Evolutionary conservation across 2,113 vertebrate species (phyloP), one percentile per base, ranked within the genome.

Genomic region (Furnarius figulus): DNA sequence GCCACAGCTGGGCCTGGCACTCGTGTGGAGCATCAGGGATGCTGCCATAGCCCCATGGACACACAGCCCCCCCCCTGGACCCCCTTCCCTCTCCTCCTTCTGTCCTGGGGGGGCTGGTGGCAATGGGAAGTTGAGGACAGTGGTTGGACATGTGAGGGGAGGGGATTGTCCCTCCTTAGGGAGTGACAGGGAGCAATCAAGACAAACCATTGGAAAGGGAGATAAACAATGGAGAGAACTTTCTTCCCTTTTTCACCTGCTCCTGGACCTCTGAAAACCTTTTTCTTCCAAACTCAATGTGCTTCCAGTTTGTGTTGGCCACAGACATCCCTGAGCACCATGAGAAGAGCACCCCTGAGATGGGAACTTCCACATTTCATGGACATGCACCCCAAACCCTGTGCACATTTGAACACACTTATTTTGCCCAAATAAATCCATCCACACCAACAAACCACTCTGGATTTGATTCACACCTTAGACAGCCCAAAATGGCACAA

Each of bases 231-330:
- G 14, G 12, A 74, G 6, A 28, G 37, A 80, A 35, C 2, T 8
- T 37, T 39, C 1, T 5, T 4, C 12, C 2, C 2, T 14, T 50
- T 73, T 47, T 0, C 0, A 7, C n/a, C 19, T 4, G 1, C 42
- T 46, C 27, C 56, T 19, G 27, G 65, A 22, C 9, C 5, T 27
- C 62, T 35, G 8, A 30, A 67, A 65, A 65, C 5, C 2, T 47
- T 62, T 37, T 27, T 3, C 17, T 9, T 39, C 15, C 4, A 18
- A 37, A 22, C 21, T 63, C 42, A 5, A 2, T 1, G 40, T 1
- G 2, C 53, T 55, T 22, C 11, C 16, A 19, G 27, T 4, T 5
- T 17, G 16, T 2, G 4, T n/a, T 70, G 37, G 22, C 37, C 8
- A 22, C n/a, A 56, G 20, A 39, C 19, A 46, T 2, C 46, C 37